These are phyloP conservation scores for Xenops minutus DNA, from an alignment of 2,797 vertebrate species.

Conservation along the genomic window DNA sequence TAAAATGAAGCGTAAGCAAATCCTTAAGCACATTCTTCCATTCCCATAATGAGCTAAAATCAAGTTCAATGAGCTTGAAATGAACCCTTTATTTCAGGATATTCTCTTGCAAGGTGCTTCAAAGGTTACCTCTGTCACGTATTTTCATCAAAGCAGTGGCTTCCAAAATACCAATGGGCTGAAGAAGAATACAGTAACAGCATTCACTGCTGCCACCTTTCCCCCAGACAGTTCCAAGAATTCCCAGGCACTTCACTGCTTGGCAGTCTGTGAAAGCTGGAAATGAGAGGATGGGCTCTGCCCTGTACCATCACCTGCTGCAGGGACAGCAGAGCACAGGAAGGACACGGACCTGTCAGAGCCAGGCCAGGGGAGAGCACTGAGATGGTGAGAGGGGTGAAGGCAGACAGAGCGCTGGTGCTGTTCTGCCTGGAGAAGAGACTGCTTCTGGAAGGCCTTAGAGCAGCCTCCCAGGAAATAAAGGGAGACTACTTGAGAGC, in stretches of 20 bases:
- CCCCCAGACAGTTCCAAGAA: background rate
- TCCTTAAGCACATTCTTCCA: constrained; percentile 5
- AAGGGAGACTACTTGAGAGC: background rate
- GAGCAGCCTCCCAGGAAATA: background rate
- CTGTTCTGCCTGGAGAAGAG: background rate
- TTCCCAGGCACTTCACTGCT: background rate
- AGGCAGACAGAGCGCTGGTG: background rate
- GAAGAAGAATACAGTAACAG: background rate
- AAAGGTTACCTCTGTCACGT: background rate
- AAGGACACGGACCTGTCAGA: background rate
- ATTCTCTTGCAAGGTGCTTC: background rate
- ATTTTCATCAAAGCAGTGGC: background rate
- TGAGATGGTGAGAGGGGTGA: background rate
- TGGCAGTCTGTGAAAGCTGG: background rate
- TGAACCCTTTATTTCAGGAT: background rate
- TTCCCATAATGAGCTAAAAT: background rate
- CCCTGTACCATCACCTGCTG: background rate
- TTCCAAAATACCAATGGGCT: background rate
- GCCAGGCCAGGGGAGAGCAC: background rate
- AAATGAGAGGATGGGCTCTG: background rate
- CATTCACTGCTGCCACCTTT: background rate
- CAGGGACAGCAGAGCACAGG: background rate
- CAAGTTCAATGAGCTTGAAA: background rate
- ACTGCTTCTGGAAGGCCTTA: background rate
- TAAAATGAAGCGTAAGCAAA: constrained; percentile 9